Percentiles rank a stretch among this genome's conserved stretches.
Conservation (phyloP, 1,140 invertebrate species). For the Trachymyrmex cornetzi region DNA sequence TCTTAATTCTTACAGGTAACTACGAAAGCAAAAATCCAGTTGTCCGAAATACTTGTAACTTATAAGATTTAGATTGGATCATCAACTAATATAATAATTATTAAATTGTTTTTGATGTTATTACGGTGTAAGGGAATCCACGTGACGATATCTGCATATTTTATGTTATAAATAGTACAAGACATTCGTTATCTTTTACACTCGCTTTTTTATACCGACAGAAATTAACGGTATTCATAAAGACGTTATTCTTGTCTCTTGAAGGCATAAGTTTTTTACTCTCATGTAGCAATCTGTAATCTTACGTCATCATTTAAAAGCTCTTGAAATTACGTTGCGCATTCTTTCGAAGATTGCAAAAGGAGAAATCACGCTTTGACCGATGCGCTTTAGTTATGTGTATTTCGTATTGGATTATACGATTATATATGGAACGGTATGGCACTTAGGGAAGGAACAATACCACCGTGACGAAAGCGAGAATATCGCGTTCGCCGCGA, state of each 20-base stretch:
- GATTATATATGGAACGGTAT: conserved; percentile 24
- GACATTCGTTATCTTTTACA: not conserved
- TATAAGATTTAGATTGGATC: not conserved
- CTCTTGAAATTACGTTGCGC: not conserved
- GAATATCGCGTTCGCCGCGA: conserved; percentile 49
- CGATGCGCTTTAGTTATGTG: conserved; percentile 30
- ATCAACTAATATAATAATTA: not conserved
- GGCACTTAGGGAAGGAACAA: conserved; percentile 44
- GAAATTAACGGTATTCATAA: not conserved
- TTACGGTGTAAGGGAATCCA: not conserved
- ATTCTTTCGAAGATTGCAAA: conserved; percentile 15
- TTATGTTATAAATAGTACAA: conserved; percentile 5
- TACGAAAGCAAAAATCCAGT: not conserved
- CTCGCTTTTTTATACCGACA: not conserved
- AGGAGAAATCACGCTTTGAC: conserved; percentile 19
- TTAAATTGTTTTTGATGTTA: not conserved
- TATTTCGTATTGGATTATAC: conserved; percentile 26
- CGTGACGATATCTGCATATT: not conserved
- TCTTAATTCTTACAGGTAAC: too few species aligned
- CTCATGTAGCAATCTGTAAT: not conserved
- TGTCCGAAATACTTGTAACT: not conserved
- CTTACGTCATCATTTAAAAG: not conserved
- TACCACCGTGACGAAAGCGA: conserved; percentile 56
- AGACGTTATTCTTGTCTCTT: conserved; percentile 8
- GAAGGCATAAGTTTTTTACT: not conserved